Base-by-base conservation (phyloP, 2,797 vertebrate genomes). In the Etheostoma perlongum region DNA sequence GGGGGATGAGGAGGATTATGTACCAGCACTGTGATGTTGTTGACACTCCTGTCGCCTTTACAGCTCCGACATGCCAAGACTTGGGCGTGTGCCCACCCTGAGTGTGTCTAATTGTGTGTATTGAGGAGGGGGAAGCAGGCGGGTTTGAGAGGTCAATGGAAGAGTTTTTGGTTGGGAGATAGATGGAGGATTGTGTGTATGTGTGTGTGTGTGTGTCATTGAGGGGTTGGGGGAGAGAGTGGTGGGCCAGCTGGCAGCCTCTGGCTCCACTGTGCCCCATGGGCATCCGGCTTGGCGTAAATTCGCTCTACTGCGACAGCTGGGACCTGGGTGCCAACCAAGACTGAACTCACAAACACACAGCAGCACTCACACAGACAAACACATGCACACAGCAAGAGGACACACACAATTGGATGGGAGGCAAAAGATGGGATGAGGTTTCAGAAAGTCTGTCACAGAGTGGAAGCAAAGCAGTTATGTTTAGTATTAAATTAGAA, bases 231-330 rank as follows among this genome's bases (percentile, higher is more conserved):
- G 69, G 44, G 11, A 13, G 6, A 30, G 51, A 10, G 44, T n/a
- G 68, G 67, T 46, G 84, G 82, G 89, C 84, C 88, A 93, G 90
- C 92, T 93, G 91, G 92, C 89, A 89, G 88, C 86, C 82, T 88
- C 83, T 88, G 84, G 83, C 82, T 91, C 80, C 70, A 78, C 67
- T 79, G 78, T 81, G 69, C 88, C 89, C 78, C 6, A n/a, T 55
- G 89, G 87, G 92, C 74, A 85, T 90, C 87, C 73, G 72, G 82
- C 80, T 88, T 93, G 92, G 90, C 83, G n/a, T 54, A 88, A 47
- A 76, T 58, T 72, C 67, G 67, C 74, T 70, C 21, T 51, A 53
- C 78, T 74, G 87, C 63, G 79, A 87, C 91, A 93, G 88, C 89
- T 89, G 91, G 88, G 88, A 79, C 82, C 72, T 67, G 74, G 77